phyloP scores from a whole-genome alignment of 35 echinoderm and acorn worm species.

The Ophioderma brevispina region DNA sequence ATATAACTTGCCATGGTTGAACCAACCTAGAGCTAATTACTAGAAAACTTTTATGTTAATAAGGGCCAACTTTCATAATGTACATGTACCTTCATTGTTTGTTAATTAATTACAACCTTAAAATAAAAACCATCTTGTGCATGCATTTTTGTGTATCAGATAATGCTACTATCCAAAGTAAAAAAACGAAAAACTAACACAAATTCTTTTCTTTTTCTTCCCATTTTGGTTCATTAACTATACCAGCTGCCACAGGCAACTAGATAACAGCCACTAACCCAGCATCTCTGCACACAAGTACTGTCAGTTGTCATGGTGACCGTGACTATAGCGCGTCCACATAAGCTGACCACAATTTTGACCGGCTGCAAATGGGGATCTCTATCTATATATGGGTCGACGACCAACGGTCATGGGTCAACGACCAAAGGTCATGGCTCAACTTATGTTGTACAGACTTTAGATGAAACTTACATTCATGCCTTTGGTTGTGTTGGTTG shows the following conservation, averaged over 20 bases:
- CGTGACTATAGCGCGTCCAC: neutral
- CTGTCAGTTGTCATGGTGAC: constrained; percentile 6
- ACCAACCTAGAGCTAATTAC: neutral
- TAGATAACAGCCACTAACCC: constrained; percentile 6
- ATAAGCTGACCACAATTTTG: neutral
- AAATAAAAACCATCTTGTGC: constrained; percentile 5
- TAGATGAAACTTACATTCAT: constrained; percentile 11
- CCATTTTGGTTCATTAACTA: constrained; percentile 7
- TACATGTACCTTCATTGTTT: neutral
- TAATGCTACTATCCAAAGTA: neutral
- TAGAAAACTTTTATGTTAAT: neutral
- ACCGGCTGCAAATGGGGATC: neutral
- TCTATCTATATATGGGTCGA: neutral
- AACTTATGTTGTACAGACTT: neutral
- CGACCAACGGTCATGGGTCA: neutral
- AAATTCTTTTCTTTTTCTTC: constrained; percentile 15
- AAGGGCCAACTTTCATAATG: neutral
- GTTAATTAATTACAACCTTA: constrained; percentile 5
- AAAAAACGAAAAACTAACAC: constrained; percentile 6
- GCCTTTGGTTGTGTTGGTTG: constrained; percentile 2
- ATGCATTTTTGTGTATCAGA: constrained; percentile 2
- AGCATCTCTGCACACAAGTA: constrained; percentile 12
- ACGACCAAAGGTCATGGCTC: neutral
- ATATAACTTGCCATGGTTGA: neutral
- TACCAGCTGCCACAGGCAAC: constrained; percentile 3